Percentiles rank a stretch among this genome's conserved stretches.
Conservation (phyloP, 2,888 invertebrate genomes). For the Beris morrisii region DNA sequence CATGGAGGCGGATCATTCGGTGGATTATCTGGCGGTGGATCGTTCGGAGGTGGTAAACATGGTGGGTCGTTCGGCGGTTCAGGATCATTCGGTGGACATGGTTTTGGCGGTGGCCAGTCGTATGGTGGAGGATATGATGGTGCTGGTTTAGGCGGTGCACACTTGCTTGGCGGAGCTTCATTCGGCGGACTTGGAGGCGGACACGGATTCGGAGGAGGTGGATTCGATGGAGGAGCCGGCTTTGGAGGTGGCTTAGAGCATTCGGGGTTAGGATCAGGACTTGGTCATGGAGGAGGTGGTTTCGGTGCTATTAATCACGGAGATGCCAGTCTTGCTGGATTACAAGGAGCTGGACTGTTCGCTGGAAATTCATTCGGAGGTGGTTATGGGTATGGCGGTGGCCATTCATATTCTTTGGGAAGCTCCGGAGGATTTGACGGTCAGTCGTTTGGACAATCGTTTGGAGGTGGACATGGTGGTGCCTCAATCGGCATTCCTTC, state of each 20-base stretch:
- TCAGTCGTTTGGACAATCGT: conserved; percentile 3
- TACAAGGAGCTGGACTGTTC: conserved; percentile 22
- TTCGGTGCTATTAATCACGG: conserved; percentile 13
- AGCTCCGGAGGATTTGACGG: not conserved
- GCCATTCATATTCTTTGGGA: not conserved
- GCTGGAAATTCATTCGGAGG: not conserved
- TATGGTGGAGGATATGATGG: not conserved
- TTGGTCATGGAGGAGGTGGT: conserved; percentile 17
- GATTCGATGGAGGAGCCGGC: not conserved
- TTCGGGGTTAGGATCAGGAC: not conserved
- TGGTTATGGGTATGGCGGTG: conserved; percentile 12
- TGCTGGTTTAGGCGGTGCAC: not conserved
- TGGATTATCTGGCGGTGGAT: not conserved
- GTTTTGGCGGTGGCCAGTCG: not conserved
- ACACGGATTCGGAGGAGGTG: not conserved
- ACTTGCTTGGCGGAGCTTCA: not conserved
- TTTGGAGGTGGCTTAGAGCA: conserved; percentile 8
- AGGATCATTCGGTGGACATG: not conserved
- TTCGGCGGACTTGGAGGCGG: not conserved
- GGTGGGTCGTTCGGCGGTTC: not conserved
- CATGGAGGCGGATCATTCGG: conserved; percentile 28
- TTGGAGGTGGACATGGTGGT: conserved; percentile 7
- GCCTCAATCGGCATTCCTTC: conserved; percentile 37
- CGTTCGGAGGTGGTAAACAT: not conserved
- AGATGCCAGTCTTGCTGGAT: conserved; percentile 26